Conservation (phyloP, 2,113 vertebrate genomes). For the Ramphastos sulfuratus region DNA sequence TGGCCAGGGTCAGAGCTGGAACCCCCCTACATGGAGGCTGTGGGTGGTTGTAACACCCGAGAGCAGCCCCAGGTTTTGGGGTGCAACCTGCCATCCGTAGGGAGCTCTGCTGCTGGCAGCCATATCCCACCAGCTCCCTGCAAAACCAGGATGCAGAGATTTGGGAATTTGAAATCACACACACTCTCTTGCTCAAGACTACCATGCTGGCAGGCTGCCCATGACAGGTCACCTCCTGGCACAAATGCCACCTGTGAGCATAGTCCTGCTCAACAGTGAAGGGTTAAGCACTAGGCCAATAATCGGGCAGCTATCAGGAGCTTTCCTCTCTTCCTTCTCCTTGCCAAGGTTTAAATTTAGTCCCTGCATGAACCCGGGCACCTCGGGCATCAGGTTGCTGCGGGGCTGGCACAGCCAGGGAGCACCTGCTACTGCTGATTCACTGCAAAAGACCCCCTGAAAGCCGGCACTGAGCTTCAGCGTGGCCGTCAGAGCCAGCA, state of each 20-base stretch:
- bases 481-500: accelerated
- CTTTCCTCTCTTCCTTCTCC: neutral
- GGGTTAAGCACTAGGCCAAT: slow-evolving; percentile 28
- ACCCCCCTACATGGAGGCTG: accelerated
- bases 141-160: neutral
- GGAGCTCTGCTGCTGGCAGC: neutral
- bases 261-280: neutral
- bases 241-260: neutral
- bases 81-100: accelerated
- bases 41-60: neutral
- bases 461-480: neutral
- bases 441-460: neutral
- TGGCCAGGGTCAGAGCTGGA: accelerated
- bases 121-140: neutral
- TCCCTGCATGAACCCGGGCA: slow-evolving; percentile 76
- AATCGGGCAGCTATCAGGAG: neutral
- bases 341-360: slow-evolving; percentile 84
- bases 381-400: slow-evolving; percentile 83
- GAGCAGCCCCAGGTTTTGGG: neutral
- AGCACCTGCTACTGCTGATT: slow-evolving; percentile 85
- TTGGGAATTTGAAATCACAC: neutral
- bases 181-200: neutral
- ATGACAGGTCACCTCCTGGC: accelerated
- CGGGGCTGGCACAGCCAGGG: slow-evolving; percentile 61
- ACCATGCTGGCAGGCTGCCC: accelerated